These are phyloP conservation scores for Drusus annulatus DNA, from an alignment of 1,140 invertebrate genomes.

Conservation along the genomic window DNA sequence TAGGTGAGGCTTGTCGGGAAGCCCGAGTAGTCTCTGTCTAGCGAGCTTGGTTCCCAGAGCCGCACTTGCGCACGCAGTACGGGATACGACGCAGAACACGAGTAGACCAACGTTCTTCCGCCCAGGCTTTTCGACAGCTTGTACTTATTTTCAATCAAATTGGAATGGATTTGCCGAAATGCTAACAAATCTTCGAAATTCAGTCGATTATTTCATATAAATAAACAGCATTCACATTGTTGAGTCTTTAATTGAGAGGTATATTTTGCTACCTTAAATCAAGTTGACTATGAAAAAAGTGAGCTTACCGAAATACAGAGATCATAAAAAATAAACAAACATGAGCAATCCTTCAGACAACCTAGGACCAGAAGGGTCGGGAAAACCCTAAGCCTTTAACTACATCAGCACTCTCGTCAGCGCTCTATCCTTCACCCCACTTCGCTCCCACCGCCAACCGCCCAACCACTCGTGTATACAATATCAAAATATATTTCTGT, in stretches of 20 bases:
- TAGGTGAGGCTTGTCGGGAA: too few relatives aligned
- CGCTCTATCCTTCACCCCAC: too few relatives aligned
- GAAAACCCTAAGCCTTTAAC: too few relatives aligned
- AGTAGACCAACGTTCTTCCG: neutral
- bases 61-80: too few relatives aligned
- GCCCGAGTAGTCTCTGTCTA: too few relatives aligned
- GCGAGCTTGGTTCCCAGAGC: too few relatives aligned
- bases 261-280: neutral
- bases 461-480: too few relatives aligned
- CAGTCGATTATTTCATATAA: slow-evolving; percentile 14
- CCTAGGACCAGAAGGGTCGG: slow-evolving; percentile 3
- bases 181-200: slow-evolving; percentile 12
- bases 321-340: neutral
- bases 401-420: too few relatives aligned
- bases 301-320: slow-evolving; percentile 16
- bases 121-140: neutral
- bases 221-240: neutral
- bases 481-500: too few relatives aligned
- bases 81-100: too few relatives aligned
- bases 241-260: slow-evolving; percentile 3
- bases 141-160: slow-evolving; percentile 13
- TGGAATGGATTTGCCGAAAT: neutral
- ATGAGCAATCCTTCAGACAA: slow-evolving; percentile 1
- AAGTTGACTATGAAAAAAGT: neutral
- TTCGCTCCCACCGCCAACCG: too few relatives aligned